A percentile compares a stretch with the other conserved stretches of the same genome.
phyloP scores from a whole-genome alignment of 2,797 vertebrate genomes.

The Thunnus albacares region DNA sequence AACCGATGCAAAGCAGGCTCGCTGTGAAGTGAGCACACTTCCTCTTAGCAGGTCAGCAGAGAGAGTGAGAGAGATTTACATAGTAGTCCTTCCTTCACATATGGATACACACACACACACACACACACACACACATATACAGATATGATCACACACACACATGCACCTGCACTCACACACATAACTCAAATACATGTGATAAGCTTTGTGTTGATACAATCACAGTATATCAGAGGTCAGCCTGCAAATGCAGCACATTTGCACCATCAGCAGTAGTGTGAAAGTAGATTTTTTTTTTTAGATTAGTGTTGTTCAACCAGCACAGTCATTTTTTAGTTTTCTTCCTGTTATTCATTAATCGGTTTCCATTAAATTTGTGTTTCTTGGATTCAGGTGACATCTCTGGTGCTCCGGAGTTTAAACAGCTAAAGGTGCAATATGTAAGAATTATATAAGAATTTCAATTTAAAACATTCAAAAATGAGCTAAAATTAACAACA shows the following conservation, averaged over 20 bases:
- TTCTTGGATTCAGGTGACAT: neutral
- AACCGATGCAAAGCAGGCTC: constrained; percentile 52
- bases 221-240: neutral
- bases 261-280: constrained; percentile 24
- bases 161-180: neutral
- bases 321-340: neutral
- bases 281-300: constrained; percentile 10
- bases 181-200: neutral
- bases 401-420: no score
- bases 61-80: constrained; percentile 45
- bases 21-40: constrained; percentile 47
- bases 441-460: no score
- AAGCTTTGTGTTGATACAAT: neutral
- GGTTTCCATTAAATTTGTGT: neutral
- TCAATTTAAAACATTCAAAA: no score
- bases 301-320: neutral
- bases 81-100: constrained; percentile 32
- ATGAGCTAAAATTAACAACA: no score
- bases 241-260: constrained; percentile 34
- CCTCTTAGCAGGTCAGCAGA: constrained; percentile 48
- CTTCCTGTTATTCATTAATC: neutral
- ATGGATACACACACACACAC: constrained; percentile 6
- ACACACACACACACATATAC: constrained; percentile 1
- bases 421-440: no score
- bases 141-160: neutral